These are phyloP conservation scores for Petroica traversi DNA, from an alignment of 2,113 vertebrate genomes.

Conservation along the genomic window DNA sequence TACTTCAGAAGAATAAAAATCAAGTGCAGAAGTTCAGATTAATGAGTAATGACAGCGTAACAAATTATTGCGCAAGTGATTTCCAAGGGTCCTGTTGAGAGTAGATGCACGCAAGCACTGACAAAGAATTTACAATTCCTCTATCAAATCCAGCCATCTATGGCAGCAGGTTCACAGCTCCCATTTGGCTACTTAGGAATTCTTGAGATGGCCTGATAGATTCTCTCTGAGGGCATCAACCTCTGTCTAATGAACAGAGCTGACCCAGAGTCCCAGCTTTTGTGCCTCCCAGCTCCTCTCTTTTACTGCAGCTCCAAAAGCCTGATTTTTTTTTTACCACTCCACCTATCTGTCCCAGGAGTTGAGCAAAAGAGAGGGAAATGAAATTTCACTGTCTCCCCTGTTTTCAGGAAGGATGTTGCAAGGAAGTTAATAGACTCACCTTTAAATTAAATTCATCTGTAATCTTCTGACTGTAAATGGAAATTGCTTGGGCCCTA, in stretches of 20 bases:
- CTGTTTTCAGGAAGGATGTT: not conserved
- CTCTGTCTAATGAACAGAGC: not conserved
- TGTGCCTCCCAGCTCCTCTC: not conserved
- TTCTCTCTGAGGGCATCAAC: not conserved
- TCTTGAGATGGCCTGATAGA: not conserved
- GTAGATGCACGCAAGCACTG: not conserved
- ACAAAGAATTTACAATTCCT: not conserved
- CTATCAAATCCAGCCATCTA: not conserved
- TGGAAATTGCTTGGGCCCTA: not conserved
- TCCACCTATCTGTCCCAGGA: not conserved
- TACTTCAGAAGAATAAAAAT: slow-evolving; percentile 44
- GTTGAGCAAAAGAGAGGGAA: not conserved
- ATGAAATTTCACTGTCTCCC: not conserved
- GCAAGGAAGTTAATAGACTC: not conserved
- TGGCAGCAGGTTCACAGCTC: not conserved
- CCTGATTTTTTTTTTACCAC: not conserved
- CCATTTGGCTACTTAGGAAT: not conserved
- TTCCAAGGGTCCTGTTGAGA: slow-evolving; percentile 19
- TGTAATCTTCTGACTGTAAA: not conserved
- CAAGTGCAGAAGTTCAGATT: slow-evolving; percentile 45
- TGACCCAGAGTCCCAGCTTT: not conserved
- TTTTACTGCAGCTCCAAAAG: not conserved
- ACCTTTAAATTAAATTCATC: not conserved
- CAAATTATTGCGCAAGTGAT: not conserved
- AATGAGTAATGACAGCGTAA: slow-evolving; percentile 41